Evolutionary conservation across 2,797 vertebrate genomes (phyloP).

Genomic region (Etheostoma nigrum): DNA sequence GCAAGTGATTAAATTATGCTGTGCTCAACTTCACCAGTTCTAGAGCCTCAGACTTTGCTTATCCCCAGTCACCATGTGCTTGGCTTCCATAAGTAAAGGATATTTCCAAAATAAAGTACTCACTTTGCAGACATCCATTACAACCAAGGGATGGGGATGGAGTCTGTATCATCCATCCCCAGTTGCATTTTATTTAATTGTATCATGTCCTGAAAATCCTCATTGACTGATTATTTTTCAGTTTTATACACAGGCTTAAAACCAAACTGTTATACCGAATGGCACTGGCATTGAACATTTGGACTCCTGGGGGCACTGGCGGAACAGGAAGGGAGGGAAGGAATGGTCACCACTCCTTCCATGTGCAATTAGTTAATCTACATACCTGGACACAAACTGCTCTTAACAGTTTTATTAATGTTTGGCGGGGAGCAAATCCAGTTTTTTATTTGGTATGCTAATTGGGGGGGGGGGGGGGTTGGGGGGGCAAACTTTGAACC

Average conservation of each 20-base stretch:
- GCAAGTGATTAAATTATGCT: background rate
- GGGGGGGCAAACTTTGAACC: too few species aligned
- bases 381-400: too few species aligned
- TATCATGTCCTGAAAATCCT: constrained; percentile 6
- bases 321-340: too few species aligned
- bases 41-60: constrained; percentile 13
- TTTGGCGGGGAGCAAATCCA: too few species aligned
- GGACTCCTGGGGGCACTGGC: background rate
- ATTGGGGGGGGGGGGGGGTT: too few species aligned
- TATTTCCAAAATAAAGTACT: constrained; percentile 15
- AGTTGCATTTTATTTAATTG: constrained; percentile 16
- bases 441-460: too few species aligned
- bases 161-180: background rate
- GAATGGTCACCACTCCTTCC: too few species aligned
- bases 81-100: constrained; percentile 35
- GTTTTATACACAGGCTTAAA: constrained; percentile 20
- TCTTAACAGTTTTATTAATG: too few species aligned
- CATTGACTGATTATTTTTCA: constrained; percentile 11
- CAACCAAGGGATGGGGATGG: background rate
- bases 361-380: too few species aligned
- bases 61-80: constrained; percentile 13
- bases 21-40: background rate
- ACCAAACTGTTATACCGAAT: constrained; percentile 8
- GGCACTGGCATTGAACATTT: constrained; percentile 13
- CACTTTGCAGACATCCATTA: constrained; percentile 22